Evolutionary conservation across 1,140 invertebrate species (phyloP).

Genomic region (Leptinotarsa texana): DNA sequence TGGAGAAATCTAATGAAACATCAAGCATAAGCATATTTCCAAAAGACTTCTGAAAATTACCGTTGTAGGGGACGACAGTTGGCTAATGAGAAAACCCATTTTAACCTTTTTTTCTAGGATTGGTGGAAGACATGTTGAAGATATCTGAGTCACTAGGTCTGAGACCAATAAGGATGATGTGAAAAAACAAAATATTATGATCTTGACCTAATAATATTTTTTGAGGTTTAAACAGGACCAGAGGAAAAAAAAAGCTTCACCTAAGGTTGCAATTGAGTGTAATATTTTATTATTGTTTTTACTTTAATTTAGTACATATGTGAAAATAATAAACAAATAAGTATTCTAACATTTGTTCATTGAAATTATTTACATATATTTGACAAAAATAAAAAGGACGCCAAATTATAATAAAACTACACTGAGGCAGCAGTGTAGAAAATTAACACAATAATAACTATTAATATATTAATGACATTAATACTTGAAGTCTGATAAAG

Average conservation of each 20-base stretch:
- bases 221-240: background rate
- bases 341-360: conserved; percentile 41
- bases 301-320: conserved; percentile 45
- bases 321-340: conserved; percentile 43
- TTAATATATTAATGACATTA: conserved; percentile 39
- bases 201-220: background rate
- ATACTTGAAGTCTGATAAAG: conserved; percentile 37
- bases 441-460: conserved; percentile 37
- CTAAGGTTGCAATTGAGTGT: conserved; percentile 19
- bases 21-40: too few relatives aligned
- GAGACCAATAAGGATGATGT: background rate
- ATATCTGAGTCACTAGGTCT: too few relatives aligned
- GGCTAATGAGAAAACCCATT: too few relatives aligned
- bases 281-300: conserved; percentile 45
- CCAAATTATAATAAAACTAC: conserved; percentile 38
- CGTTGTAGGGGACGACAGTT: too few relatives aligned
- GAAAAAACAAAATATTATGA: background rate
- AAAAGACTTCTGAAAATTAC: too few relatives aligned
- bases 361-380: conserved; percentile 36
- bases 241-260: background rate
- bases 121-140: too few relatives aligned
- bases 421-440: conserved; percentile 30
- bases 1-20: too few relatives aligned
- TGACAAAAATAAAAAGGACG: conserved; percentile 35
- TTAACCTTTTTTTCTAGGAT: too few relatives aligned